phyloP scores from a whole-genome alignment of 2,113 vertebrate species.

The Pterocles orientalis region DNA sequence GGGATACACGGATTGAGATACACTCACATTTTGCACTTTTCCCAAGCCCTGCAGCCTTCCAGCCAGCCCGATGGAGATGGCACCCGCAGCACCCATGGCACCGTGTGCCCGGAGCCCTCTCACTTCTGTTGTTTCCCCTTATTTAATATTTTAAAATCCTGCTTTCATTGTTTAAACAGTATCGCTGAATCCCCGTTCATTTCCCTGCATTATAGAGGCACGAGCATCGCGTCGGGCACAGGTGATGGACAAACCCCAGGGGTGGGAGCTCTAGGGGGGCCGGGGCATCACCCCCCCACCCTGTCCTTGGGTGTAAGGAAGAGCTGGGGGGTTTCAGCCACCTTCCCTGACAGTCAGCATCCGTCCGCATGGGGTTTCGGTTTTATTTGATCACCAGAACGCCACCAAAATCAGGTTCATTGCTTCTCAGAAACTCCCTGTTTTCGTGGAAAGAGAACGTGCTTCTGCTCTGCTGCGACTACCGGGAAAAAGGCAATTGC shows the following conservation, averaged over 20 bases:
- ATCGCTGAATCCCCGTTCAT: neutral
- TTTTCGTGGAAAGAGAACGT: neutral
- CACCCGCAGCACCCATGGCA: neutral
- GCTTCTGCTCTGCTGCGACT: neutral
- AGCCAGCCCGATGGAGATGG: too few relatives aligned
- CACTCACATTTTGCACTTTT: neutral
- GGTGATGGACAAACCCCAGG: neutral
- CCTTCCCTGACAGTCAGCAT: neutral
- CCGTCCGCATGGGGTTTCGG: accelerated
- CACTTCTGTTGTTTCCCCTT: neutral
- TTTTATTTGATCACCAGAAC: neutral
- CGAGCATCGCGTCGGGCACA: neutral
- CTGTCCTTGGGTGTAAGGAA: neutral
- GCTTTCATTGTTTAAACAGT: neutral
- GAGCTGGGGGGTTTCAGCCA: neutral
- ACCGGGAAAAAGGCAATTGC: neutral
- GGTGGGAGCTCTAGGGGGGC: neutral
- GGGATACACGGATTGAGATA: neutral
- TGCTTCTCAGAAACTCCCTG: accelerated
- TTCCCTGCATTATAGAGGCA: neutral
- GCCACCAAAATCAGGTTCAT: neutral
- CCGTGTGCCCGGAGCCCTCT: neutral
- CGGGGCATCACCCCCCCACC: neutral
- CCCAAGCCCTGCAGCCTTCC: neutral
- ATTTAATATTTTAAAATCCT: neutral